Evolutionary conservation across 1,140 invertebrate species (phyloP).

Genomic region (Leguminivora glycinivorella): DNA sequence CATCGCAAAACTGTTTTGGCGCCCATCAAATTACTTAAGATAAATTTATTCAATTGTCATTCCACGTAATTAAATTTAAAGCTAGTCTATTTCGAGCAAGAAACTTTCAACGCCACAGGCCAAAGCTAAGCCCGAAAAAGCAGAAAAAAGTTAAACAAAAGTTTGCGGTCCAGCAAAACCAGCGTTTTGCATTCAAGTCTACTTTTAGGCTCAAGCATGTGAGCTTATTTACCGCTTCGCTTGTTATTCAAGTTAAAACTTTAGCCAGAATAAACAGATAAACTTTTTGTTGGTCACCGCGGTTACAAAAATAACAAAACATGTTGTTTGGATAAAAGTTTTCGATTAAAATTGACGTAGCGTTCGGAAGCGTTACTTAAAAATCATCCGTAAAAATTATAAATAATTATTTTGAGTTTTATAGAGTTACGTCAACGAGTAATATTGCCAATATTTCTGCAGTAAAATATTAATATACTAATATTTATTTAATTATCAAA

Average conservation of each 20-base stretch:
- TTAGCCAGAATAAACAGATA: background rate
- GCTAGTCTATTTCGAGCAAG: background rate
- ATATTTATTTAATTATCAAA: no score
- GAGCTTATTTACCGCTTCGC: slow-evolving; percentile 1
- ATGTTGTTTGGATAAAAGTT: background rate
- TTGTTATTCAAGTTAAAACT: background rate
- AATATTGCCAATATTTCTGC: no score
- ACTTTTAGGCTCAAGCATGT: slow-evolving; percentile 6
- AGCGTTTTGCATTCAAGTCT: slow-evolving; percentile 1
- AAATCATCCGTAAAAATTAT: no score
- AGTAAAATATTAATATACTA: no score
- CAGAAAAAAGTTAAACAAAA: slow-evolving; percentile 11
- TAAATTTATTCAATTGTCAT: no score
- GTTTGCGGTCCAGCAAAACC: background rate
- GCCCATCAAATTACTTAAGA: no score
- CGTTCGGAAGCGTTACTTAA: no score
- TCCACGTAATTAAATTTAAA: no score
- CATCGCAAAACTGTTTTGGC: no score
- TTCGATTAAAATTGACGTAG: background rate
- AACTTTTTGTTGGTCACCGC: background rate
- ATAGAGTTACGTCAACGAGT: no score
- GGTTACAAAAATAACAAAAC: background rate
- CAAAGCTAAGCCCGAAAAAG: background rate
- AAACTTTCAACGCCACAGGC: background rate
- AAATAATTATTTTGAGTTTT: no score